These are phyloP conservation scores for Leptura quadrifasciata DNA, from an alignment of 2,888 invertebrate species.

Conservation along the genomic window DNA sequence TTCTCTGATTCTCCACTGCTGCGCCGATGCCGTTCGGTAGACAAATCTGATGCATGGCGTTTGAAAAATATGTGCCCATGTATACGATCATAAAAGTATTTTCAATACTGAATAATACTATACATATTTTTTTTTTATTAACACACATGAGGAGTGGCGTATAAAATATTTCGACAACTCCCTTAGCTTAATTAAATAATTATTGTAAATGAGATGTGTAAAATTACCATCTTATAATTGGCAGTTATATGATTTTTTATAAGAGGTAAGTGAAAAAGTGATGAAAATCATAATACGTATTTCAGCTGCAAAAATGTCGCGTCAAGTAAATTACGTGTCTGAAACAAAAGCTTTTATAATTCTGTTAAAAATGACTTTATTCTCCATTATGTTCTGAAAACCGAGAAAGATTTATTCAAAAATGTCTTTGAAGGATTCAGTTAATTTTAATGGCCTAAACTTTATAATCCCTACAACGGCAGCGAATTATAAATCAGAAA, in stretches of 20 bases:
- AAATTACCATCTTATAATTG: no score
- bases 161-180: no score
- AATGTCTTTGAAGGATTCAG: neutral
- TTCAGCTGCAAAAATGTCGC: constrained; percentile 4
- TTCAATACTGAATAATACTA: no score
- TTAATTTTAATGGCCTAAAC: neutral
- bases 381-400: neutral
- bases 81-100: no score
- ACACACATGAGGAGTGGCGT: no score
- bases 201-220: no score
- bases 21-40: no score
- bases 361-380: neutral
- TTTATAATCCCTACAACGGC: neutral
- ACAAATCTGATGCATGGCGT: no score
- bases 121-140: no score
- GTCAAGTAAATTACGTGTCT: neutral
- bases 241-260: neutral
- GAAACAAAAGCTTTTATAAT: constrained; percentile 1
- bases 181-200: no score
- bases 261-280: neutral
- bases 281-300: neutral
- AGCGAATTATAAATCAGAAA: neutral
- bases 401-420: neutral
- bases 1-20: no score
- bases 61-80: no score